Evolutionary conservation across 1,140 invertebrate genomes (phyloP), one percentile per base, ranked within the genome.

Genomic region (Campoletis sonorensis): DNA sequence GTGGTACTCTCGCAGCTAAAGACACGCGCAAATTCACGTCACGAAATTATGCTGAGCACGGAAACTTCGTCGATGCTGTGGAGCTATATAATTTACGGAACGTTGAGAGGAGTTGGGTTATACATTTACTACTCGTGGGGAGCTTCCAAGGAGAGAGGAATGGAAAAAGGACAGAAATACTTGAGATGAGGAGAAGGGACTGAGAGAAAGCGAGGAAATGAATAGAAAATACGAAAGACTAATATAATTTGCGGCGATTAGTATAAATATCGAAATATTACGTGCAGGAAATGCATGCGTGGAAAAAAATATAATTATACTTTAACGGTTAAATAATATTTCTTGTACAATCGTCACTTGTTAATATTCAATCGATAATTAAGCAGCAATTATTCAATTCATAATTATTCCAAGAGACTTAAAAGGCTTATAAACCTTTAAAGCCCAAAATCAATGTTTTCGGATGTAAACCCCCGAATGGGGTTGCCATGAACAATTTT

Each of bases 21-120:
- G 70, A 79, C 67, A 70, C 67, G 67, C 67, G 54, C 51, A 76
- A 73, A 79, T 79, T 21, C 71, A 33, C 76, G 81, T 81, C 81
- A 79, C 77, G 77, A 79, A 79, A 79, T 79, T 70, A 70, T 70
- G 67, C 67, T 18, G 67, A 70, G 67, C 67, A 70, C 67, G 67
- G 27, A 70, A 70, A 70, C 67, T 70, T 70, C 45, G 23, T 54
- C 37, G 16, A 67, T 67, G 40, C 40, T 45, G 40, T 26, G n/a
- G 27, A 67, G n/a, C 37, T 67, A 26, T 61, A 64, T 61, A 45
- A 79, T 40, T 40, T 64, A 45, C 33, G 58, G 37, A 27, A 79
- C 51, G 40, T 61, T 30, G 51, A 61, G 75, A 77, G 75, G 54
- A 77, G 49, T 61, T 49, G 0, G 51, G 72, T 18, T 26, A 21